These are phyloP conservation scores for Ceratina japonica DNA, from an alignment of 1,140 invertebrate genomes.

Conservation along the genomic window DNA sequence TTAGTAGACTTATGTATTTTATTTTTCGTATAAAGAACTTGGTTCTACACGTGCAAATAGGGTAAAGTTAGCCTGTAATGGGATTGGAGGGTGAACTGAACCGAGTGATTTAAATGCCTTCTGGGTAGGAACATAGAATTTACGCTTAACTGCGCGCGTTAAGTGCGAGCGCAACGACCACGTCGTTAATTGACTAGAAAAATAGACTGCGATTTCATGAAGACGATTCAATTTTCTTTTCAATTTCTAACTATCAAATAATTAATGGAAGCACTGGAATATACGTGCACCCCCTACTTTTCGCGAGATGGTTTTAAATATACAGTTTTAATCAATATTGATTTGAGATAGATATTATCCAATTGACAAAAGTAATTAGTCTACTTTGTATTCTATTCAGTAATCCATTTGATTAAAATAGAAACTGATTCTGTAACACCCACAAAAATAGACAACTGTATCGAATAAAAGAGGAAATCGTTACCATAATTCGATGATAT, in stretches of 20 bases:
- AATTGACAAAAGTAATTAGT: no score
- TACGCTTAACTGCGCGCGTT: slow-evolving; percentile 57
- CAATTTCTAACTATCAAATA: not conserved
- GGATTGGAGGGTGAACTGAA: slow-evolving; percentile 60
- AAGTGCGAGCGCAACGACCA: slow-evolving; percentile 28
- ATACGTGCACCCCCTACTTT: no score
- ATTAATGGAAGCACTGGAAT: no score
- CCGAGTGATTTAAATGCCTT: slow-evolving; percentile 59
- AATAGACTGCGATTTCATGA: slow-evolving; percentile 28
- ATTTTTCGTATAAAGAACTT: not conserved
- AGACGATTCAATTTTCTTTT: slow-evolving; percentile 21
- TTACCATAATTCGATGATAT: no score
- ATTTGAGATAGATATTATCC: no score
- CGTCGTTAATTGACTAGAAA: slow-evolving; percentile 43
- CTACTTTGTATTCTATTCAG: no score
- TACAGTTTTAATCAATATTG: no score
- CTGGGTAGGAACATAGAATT: slow-evolving; percentile 58
- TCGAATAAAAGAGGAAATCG: no score
- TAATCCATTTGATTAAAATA: no score
- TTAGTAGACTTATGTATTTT: slow-evolving; percentile 26
- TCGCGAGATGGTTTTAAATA: no score
- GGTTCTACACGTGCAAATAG: not conserved
- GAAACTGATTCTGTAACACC: no score
- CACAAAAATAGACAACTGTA: no score
- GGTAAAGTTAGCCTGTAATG: slow-evolving; percentile 48